Base-by-base conservation (phyloP, 2,888 invertebrate species). In the Aspidiotus rigidus region DNA sequence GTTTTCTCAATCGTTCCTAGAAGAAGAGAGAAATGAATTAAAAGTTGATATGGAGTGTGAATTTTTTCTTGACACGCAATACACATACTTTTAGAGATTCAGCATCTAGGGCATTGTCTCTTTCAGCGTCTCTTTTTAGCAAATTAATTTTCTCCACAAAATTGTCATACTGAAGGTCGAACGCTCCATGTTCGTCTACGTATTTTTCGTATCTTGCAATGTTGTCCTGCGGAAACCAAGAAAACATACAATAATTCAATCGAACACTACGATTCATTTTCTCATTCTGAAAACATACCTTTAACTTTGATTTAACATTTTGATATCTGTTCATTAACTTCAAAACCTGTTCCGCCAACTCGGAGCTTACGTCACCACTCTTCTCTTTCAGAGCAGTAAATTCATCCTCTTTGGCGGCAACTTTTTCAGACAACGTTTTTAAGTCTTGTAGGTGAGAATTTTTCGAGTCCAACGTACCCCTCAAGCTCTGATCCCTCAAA, bases 401-500 rank as follows among this genome's bases (percentile, higher is more conserved):
- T 59, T 88, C 86, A 6, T 82, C 79, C 59, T 83, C 84, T 75
- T 88, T 88, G 0, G 83, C 80, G 5, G 81, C 76, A 62, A 93
- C 86, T 75, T 89, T 90, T 71, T 82, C 82, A 75, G 89, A 86
- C 70, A 90, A 80, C 60, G 82, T 81, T 73, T 85, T 85, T 0
- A 95, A 81, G 77, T 90, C 90, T 69, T 87, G 84, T 66, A 93
- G 80, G 78, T 93, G 90, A 9, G 83, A 81, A 72, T 85, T 82
- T 79, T 96, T 96, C 2, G 90, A 85, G 73, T 90, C 90, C 44
- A 90, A 84, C 6, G 88, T 90, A 75, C 87, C 92, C 78, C 90
- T 91, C 2, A 94, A 81, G 73, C 90, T 90, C 78, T 93, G 93
- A 77, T 93, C 93, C 78, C 93, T 90, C 0, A 94, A 84, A 76